Evolutionary conservation across 2,797 vertebrate genomes (phyloP).

Genomic region (Myotis pilosus): DNA sequence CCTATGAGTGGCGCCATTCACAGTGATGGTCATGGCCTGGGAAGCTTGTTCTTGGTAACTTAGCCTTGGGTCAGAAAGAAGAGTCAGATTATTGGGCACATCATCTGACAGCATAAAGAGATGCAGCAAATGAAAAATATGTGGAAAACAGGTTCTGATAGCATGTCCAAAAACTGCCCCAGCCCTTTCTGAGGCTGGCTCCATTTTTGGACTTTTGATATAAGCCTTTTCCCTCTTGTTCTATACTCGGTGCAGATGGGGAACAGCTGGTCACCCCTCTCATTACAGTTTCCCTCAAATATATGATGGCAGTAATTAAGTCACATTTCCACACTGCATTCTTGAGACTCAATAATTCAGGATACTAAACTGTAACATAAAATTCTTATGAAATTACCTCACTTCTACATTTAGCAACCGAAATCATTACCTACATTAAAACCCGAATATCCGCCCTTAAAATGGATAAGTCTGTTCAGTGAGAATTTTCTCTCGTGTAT

Average conservation of each 20-base stretch:
- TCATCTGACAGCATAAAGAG: neutral
- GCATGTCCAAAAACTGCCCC: neutral
- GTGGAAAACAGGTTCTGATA: neutral
- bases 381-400: slow-evolving; percentile 72
- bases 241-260: slow-evolving; percentile 27
- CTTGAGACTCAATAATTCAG: slow-evolving; percentile 67
- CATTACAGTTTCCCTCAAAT: slow-evolving; percentile 66
- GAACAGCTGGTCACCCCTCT: slow-evolving; percentile 65
- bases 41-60: neutral
- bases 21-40: neutral
- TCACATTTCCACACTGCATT: slow-evolving; percentile 53
- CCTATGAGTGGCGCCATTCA: neutral
- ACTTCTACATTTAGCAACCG: slow-evolving; percentile 67
- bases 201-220: slow-evolving; percentile 40
- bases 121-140: neutral
- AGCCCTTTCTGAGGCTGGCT: neutral
- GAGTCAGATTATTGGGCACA: neutral
- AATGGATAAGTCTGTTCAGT: neutral
- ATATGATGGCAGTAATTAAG: slow-evolving; percentile 63
- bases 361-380: slow-evolving; percentile 65
- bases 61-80: neutral
- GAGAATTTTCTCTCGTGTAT: slow-evolving; percentile 20
- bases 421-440: slow-evolving; percentile 61
- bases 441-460: neutral
- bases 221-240: slow-evolving; percentile 28